Conservation (phyloP, 1,140 invertebrate genomes). For the Sarcophaga peregrina region DNA sequence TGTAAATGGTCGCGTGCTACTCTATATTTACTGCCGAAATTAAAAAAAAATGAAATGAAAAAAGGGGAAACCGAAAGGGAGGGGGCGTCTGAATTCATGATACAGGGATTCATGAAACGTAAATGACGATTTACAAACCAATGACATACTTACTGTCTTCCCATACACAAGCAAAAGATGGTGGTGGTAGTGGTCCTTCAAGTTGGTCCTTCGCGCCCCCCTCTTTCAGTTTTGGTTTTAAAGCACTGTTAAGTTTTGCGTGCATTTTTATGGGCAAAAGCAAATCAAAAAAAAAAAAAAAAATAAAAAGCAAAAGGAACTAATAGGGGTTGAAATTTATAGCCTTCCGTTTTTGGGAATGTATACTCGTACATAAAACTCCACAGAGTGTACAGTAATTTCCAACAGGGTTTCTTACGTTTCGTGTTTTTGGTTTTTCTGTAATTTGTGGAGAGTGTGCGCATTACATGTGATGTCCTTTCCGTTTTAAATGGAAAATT, state of each 20-base stretch:
- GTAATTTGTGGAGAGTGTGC: slow-evolving; percentile 47
- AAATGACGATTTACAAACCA: slow-evolving; percentile 7
- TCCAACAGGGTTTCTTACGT: background rate
- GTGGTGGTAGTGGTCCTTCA: background rate
- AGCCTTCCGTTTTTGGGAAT: too few relatives aligned
- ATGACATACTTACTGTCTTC: slow-evolving; percentile 7
- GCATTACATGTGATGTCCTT: slow-evolving; percentile 64
- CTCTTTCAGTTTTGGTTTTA: too few relatives aligned
- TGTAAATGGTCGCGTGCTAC: slow-evolving; percentile 19
- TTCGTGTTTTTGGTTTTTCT: background rate
- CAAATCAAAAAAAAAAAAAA: background rate
- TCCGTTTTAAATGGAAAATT: slow-evolving; percentile 51
- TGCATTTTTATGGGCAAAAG: background rate
- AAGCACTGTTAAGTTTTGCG: background rate
- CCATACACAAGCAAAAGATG: background rate
- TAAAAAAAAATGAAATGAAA: background rate
- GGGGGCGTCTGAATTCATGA: background rate
- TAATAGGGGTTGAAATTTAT: too few relatives aligned
- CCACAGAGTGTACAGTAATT: slow-evolving; percentile 1
- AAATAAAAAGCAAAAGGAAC: too few relatives aligned
- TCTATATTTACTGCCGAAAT: slow-evolving; percentile 2
- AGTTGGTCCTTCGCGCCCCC: too few relatives aligned
- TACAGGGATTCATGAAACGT: background rate
- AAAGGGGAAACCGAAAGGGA: background rate
- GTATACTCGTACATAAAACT: background rate